Percentiles rank a stretch among this genome's conserved stretches.
Conservation (phyloP, 2,113 vertebrate genomes). For the Periophthalmus modestus region DNA sequence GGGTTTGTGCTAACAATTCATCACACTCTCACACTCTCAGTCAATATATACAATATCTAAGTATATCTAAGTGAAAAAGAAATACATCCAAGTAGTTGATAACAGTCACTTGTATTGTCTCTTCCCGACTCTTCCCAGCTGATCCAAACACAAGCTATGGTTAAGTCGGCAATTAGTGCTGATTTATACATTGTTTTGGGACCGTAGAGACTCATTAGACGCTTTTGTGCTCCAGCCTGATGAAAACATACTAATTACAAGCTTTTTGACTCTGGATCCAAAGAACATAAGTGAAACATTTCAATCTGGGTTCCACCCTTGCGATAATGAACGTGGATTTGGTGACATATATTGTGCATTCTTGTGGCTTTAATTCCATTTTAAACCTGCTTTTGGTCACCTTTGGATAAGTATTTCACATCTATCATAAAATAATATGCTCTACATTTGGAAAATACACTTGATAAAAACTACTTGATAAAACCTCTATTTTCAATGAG, state of each 20-base stretch:
- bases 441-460: too few species aligned
- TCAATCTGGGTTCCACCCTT: conserved; percentile 49
- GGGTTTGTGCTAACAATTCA: too few species aligned
- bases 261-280: conserved; percentile 70
- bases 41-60: too few species aligned
- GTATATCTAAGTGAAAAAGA: neutral
- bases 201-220: conserved; percentile 87
- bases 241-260: conserved; percentile 80
- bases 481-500: too few species aligned
- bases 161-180: conserved; percentile 79
- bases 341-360: neutral
- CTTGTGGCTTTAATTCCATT: too few species aligned
- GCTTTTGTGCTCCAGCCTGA: conserved; percentile 80
- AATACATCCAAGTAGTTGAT: neutral
- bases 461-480: too few species aligned
- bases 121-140: conserved; percentile 10
- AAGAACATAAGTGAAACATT: conserved; percentile 53
- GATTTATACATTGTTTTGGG: conserved; percentile 76
- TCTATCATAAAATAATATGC: too few species aligned
- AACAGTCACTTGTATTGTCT: neutral
- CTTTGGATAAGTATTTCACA: too few species aligned
- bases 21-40: too few species aligned
- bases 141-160: conserved; percentile 63
- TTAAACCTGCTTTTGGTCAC: too few species aligned
- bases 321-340: conserved; percentile 29